Base-by-base conservation (phyloP, 1,140 invertebrate genomes). In the Chrysomallon squamiferum region DNA sequence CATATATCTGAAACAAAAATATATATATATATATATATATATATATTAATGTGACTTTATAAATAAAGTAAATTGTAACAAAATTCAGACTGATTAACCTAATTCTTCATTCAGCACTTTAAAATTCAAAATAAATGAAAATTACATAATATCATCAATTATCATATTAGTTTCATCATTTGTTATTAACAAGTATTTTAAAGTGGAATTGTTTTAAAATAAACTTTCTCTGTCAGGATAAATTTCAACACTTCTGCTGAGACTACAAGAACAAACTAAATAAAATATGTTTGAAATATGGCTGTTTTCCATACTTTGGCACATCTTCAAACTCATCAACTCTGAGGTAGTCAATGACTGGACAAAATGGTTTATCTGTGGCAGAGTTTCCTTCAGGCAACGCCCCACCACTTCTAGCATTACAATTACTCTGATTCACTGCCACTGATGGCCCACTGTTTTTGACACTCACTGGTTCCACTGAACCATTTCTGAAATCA, bases 1-100 rank as follows among this genome's bases (percentile, higher is more conserved):
- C 76, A 83, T 80, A 58, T 84, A 84, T 50, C 81, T 84, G 56
- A 2, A 67, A 70, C 22, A 66, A 20, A 50, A 9, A 50, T 15
- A 50, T 43, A 43, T n/a, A n/a, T n/a, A n/a, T n/a, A 43, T 43
- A 43, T 43, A 43, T 43, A n/a, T 6, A 4, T 20, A 47, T 18
- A 47, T 6, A 20, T 3, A 47, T 5, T 47, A 47, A 47, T 45
- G 15, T 47, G n/a, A 47, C 45, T 20, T 22, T 6, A 47, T 3
- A 15, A 47, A n/a, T n/a, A n/a, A n/a, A n/a, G n/a, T n/a, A n/a
- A n/a, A n/a, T n/a, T n/a, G n/a, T n/a, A n/a, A n/a, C n/a, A n/a
- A n/a, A n/a, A n/a, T n/a, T n/a, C n/a, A n/a, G n/a, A n/a, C n/a
- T 18, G n/a, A 45, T 45, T 45, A 18, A n/a, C 45, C 25, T 47